Evolutionary conservation across 2,113 vertebrate genomes (phyloP).

Genomic region (Loxodonta africana): DNA sequence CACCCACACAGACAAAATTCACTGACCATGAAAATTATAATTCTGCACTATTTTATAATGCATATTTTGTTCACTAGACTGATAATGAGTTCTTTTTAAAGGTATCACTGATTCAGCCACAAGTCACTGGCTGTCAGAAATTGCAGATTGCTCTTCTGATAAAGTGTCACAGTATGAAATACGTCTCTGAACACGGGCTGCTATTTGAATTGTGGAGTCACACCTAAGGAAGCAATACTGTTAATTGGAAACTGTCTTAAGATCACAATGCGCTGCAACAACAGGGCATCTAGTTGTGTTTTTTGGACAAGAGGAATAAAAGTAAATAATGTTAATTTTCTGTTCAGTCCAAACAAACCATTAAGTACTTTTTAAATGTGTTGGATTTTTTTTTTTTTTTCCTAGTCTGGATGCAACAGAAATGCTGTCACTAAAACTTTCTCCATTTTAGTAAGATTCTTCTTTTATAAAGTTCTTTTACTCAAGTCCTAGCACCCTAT

Average conservation of each 20-base stretch:
- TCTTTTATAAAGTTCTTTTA: neutral
- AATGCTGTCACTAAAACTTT: neutral
- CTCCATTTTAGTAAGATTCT: neutral
- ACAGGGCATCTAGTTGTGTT: neutral
- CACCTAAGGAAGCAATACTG: slow-evolving; percentile 30
- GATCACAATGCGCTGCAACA: neutral
- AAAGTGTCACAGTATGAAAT: slow-evolving; percentile 37
- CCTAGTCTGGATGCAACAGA: neutral
- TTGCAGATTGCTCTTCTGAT: slow-evolving; percentile 57
- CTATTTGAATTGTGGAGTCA: slow-evolving; percentile 44
- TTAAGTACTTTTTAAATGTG: neutral
- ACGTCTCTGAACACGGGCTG: neutral
- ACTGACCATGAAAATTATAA: neutral
- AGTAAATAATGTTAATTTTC: slow-evolving; percentile 49
- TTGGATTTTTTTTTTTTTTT: neutral
- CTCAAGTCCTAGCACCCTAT: neutral
- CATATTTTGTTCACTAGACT: slow-evolving; percentile 30
- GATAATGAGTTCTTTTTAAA: slow-evolving; percentile 71
- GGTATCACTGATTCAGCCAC: slow-evolving; percentile 53
- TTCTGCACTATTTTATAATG: slow-evolving; percentile 21
- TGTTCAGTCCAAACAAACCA: slow-evolving; percentile 4
- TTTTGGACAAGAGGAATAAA: slow-evolving; percentile 2
- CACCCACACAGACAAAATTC: neutral
- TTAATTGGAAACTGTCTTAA: slow-evolving; percentile 54
- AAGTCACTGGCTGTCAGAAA: slow-evolving; percentile 60